A percentile compares a stretch with the other conserved stretches of the same genome.
phyloP scores from a whole-genome alignment of 2,888 invertebrate genomes.

The Pseudococcus viburni region DNA sequence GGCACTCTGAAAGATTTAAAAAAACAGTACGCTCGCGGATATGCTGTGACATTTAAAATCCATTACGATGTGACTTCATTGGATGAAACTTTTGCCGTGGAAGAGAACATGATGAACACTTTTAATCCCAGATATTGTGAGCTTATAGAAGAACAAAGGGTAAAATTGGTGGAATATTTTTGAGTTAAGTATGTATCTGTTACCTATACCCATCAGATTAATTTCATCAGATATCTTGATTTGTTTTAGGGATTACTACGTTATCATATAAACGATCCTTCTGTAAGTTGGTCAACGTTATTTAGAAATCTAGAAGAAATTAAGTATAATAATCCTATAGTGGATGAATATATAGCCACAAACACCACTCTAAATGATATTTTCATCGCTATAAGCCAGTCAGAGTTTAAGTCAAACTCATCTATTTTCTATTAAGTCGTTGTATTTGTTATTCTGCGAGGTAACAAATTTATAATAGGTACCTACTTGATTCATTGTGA shows the following conservation, averaged over 20 bases:
- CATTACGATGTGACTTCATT: conserved; percentile 62
- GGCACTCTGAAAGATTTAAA: conserved; percentile 83
- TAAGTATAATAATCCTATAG: conserved; percentile 70
- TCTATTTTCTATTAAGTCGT: background rate
- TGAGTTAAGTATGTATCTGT: no score
- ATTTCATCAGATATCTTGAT: background rate
- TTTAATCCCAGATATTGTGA: conserved; percentile 74
- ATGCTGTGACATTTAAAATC: conserved; percentile 75
- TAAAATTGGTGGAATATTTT: conserved; percentile 69
- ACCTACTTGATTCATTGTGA: background rate
- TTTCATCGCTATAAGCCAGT: conserved; percentile 70
- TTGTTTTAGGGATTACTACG: conserved; percentile 71
- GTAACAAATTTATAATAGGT: background rate
- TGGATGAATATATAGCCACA: conserved; percentile 72
- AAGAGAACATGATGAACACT: conserved; percentile 73
- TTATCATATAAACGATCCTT: conserved; percentile 72
- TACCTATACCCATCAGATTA: background rate
- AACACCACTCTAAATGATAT: conserved; percentile 73
- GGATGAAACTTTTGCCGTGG: conserved; percentile 70
- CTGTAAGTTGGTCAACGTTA: conserved; percentile 71
- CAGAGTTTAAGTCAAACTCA: background rate
- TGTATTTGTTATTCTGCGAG: background rate
- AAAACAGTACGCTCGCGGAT: conserved; percentile 80
- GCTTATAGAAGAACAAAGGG: conserved; percentile 81
- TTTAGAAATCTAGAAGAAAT: conserved; percentile 72